A percentile compares a stretch with the other conserved stretches of the same genome.
phyloP scores from a whole-genome alignment of 2,797 vertebrate genomes.

The Tamandua tetradactyla region DNA sequence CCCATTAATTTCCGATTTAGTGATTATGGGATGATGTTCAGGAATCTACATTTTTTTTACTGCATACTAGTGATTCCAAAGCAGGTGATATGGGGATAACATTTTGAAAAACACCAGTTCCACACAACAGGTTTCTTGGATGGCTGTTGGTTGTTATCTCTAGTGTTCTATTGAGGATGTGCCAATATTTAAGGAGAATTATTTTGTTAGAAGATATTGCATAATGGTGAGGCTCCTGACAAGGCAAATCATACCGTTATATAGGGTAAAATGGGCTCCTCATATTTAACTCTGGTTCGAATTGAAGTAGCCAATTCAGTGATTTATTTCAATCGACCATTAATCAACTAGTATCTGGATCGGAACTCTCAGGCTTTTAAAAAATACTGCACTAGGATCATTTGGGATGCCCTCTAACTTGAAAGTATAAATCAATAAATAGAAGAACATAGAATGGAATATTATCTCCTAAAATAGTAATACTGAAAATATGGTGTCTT shows the following conservation, averaged over 20 bases:
- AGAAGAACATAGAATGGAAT: not conserved
- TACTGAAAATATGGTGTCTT: not conserved
- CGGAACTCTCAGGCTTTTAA: constrained; percentile 5
- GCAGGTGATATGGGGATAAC: not conserved
- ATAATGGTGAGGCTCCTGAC: not conserved
- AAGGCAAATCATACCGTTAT: not conserved
- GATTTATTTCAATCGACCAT: not conserved
- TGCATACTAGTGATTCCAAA: not conserved
- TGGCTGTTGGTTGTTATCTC: not conserved
- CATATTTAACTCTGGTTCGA: not conserved
- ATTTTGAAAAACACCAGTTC: not conserved
- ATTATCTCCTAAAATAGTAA: not conserved
- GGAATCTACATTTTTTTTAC: not conserved
- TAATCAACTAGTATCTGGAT: not conserved
- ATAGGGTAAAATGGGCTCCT: not conserved
- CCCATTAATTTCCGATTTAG: not conserved
- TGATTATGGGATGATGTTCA: not conserved
- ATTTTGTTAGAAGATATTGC: not conserved
- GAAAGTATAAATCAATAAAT: not conserved
- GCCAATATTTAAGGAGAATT: not conserved
- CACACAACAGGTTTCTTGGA: not conserved
- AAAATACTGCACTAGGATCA: not conserved
- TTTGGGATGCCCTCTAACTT: not conserved
- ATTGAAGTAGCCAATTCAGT: not conserved
- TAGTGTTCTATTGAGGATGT: not conserved